Percentiles rank a stretch among this genome's conserved stretches.
These are phyloP conservation scores for Agriopis aurantiaria DNA, from an alignment of 2,888 invertebrate genomes.

Conservation along the genomic window DNA sequence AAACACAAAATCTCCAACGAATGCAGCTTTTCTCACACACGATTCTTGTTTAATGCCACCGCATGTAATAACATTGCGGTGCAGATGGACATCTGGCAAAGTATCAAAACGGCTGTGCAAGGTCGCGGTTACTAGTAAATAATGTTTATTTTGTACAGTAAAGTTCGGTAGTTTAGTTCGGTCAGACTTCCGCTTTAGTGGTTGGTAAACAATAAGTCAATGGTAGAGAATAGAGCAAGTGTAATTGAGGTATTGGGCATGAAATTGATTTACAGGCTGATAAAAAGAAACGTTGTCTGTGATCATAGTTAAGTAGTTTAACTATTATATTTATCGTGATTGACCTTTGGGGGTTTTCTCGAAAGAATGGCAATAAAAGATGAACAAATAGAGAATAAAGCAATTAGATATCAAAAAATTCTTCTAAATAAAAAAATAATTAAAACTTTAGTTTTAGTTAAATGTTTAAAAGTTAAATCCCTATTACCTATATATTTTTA, in stretches of 20 bases:
- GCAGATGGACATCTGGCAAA: conserved; percentile 64
- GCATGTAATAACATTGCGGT: conserved; percentile 37
- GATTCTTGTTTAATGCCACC: conserved; percentile 26
- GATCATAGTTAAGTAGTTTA: neutral
- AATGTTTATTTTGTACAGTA: conserved; percentile 52
- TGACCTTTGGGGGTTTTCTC: too few relatives aligned
- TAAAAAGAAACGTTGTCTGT: neutral
- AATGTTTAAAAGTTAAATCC: too few relatives aligned
- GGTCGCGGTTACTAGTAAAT: conserved; percentile 67
- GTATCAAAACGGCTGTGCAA: conserved; percentile 59
- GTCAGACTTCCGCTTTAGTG: conserved; percentile 17
- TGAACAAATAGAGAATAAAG: too few relatives aligned
- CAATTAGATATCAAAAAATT: too few relatives aligned
- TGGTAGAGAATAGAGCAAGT: conserved; percentile 9
- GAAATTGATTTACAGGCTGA: neutral
- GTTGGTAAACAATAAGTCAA: conserved; percentile 8
- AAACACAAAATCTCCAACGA: conserved; percentile 19
- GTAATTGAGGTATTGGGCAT: neutral
- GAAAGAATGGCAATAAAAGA: too few relatives aligned
- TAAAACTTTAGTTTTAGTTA: too few relatives aligned
- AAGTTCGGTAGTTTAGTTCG: conserved; percentile 21
- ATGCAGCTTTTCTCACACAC: conserved; percentile 28
- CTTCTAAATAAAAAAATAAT: too few relatives aligned
- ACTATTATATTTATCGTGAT: neutral
- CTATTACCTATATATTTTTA: too few relatives aligned